Base-by-base conservation (phyloP, 2,888 invertebrate genomes). In the Parochlus steinenii region DNA sequence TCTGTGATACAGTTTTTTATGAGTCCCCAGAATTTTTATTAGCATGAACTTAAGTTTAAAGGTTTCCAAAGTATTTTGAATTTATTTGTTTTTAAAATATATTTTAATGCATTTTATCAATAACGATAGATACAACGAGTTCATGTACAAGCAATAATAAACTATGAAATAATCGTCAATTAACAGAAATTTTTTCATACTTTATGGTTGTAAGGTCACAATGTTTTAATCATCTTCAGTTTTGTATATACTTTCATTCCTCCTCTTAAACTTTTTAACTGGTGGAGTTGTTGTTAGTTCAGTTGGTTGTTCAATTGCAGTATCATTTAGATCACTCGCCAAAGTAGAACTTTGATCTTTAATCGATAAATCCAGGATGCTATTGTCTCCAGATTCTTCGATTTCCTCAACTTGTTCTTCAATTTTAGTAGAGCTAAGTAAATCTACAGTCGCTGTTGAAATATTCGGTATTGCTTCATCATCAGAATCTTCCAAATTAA, bases 231-330 rank as follows among this genome's bases (percentile, higher is more conserved):
- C 33, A 18, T 33, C 33, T 4, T 20, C 11, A 10, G 17, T 29
- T 26, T 47, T 45, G 41, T 58, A 58, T 11, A 56, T 51, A 28
- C 46, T 43, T 39, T 55, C 52, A 41, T 58, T 58, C 28, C 58
- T 44, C 22, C 58, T 47, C 40, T 55, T 58, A n/a, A 58, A 52
- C 26, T 53, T 56, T 36, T 56, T 58, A 5, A 47, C 39, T 3
- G 47, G 49, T 6, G 48, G 47, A 28, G 47, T 48, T 34, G 8
- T 17, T n/a, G 10, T 10, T 1, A 44, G 8, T 33, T 36, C 33
- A 16, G 23, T 23, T 11, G 43, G 10, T 14, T 11, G 12, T 10
- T 29, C 16, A 6, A 27, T 26, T 18, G 14, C 23, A 3, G 12
- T 18, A 4, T 14, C 3, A 18, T 12, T n/a, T 20, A 11, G 5